A percentile compares a stretch with the other conserved stretches of the same genome.
These are phyloP conservation scores for Deroplatys truncata DNA, from an alignment of 2,888 invertebrate species.

Conservation along the genomic window DNA sequence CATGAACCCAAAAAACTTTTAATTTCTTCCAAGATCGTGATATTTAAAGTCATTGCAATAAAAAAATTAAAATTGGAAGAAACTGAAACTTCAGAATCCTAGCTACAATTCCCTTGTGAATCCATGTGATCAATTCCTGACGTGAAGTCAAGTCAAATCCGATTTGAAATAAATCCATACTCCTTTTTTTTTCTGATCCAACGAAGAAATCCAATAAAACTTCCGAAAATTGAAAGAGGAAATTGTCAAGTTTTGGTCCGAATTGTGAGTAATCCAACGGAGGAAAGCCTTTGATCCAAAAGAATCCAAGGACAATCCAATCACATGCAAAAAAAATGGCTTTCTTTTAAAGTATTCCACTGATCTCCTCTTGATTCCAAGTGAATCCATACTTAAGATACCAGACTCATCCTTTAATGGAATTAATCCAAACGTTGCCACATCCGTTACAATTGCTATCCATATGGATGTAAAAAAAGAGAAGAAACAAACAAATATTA, in stretches of 20 bases:
- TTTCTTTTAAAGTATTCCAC: conserved; percentile 2
- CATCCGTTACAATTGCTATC: conserved; percentile 31
- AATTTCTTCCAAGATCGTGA: background rate
- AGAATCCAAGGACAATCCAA: conserved; percentile 22
- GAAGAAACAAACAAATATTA: conserved; percentile 28
- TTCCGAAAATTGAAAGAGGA: background rate
- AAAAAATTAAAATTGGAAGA: background rate
- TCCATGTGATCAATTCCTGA: conserved; percentile 1
- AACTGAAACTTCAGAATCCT: background rate
- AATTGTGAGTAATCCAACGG: conserved; percentile 2
- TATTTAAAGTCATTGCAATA: background rate
- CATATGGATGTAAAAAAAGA: conserved; percentile 28
- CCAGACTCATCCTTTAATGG: conserved; percentile 12
- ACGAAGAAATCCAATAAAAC: conserved; percentile 19
- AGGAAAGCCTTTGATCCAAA: conserved; percentile 26
- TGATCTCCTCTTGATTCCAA: conserved; percentile 20
- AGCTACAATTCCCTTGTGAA: conserved; percentile 10
- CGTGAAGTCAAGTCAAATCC: background rate
- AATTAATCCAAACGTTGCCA: conserved; percentile 25
- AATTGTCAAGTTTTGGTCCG: background rate
- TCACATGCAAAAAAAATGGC: conserved; percentile 9
- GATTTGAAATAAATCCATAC: conserved; percentile 11
- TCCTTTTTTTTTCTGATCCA: conserved; percentile 20
- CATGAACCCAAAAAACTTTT: background rate
- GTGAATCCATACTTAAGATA: conserved; percentile 10